Conservation (phyloP, 2,113 vertebrate species). For the Trichomycterus rosablanca region DNA sequence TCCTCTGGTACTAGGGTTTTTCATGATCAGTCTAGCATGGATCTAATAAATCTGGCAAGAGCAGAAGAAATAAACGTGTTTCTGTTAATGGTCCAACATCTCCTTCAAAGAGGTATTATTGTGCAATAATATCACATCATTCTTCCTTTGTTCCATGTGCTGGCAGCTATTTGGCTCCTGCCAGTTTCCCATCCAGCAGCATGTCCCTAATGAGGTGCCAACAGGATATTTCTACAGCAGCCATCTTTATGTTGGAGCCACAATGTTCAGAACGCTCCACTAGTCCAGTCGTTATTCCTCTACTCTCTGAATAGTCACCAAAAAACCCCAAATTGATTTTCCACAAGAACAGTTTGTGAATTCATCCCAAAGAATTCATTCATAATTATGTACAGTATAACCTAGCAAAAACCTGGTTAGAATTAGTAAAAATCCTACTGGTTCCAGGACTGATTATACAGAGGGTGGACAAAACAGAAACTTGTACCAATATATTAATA, state of each 20-base stretch:
- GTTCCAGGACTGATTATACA: no score
- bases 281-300: not conserved
- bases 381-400: no score
- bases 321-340: constrained; percentile 2
- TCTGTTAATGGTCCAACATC: constrained; percentile 42
- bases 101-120: constrained; percentile 21
- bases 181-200: constrained; percentile 26
- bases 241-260: constrained; percentile 20
- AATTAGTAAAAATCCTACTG: no score
- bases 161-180: constrained; percentile 28
- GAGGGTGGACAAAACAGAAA: no score
- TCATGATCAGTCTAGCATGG: constrained; percentile 34
- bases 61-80: constrained; percentile 41
- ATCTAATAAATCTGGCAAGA: constrained; percentile 39
- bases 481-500: no score
- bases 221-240: constrained; percentile 14
- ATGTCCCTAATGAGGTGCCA: constrained; percentile 48
- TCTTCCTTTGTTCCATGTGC: not conserved
- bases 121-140: constrained; percentile 31
- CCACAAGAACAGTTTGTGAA: constrained; percentile 22
- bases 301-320: no score
- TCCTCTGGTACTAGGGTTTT: constrained; percentile 45
- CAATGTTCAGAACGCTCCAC: not conserved
- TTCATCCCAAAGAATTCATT: no score
- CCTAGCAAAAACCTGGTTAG: no score